A percentile compares a stretch with the other conserved stretches of the same genome.
Evolutionary conservation across 2,113 vertebrate species (phyloP).

Genomic region (Xenopus laevis): DNA sequence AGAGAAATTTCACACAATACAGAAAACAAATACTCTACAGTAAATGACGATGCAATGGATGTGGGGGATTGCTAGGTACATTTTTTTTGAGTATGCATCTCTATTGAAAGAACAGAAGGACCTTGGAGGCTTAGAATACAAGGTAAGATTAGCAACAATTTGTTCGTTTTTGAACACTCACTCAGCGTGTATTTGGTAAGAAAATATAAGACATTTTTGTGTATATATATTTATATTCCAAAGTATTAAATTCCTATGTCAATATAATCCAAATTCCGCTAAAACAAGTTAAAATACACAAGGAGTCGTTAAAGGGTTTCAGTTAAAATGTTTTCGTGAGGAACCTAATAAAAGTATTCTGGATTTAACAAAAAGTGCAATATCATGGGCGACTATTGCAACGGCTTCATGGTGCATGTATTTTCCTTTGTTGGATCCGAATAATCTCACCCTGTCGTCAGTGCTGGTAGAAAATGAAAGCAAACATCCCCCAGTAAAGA

Average conservation of each 20-base stretch:
- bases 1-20: no score
- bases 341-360: conserved; percentile 52
- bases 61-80: no score
- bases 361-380: conserved; percentile 66
- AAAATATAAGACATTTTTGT: conserved; percentile 74
- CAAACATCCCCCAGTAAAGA: conserved; percentile 39
- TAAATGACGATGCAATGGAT: no score
- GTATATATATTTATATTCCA: conserved; percentile 66
- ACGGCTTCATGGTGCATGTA: background rate
- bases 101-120: conserved; percentile 22
- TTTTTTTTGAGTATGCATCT: no score
- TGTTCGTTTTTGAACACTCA: conserved; percentile 65
- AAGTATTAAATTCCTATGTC: conserved; percentile 72
- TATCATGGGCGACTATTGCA: conserved; percentile 24
- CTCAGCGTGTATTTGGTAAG: conserved; percentile 71
- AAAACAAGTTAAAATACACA: conserved; percentile 73
- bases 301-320: conserved; percentile 78
- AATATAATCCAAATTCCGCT: conserved; percentile 68
- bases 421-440: background rate
- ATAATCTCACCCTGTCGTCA: background rate
- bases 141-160: conserved; percentile 63
- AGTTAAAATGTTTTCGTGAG: conserved; percentile 69
- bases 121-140: conserved; percentile 60
- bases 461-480: background rate
- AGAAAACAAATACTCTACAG: no score